These are phyloP conservation scores for Pterophyllum scalare DNA, from an alignment of 2,113 vertebrate genomes.

Conservation along the genomic window DNA sequence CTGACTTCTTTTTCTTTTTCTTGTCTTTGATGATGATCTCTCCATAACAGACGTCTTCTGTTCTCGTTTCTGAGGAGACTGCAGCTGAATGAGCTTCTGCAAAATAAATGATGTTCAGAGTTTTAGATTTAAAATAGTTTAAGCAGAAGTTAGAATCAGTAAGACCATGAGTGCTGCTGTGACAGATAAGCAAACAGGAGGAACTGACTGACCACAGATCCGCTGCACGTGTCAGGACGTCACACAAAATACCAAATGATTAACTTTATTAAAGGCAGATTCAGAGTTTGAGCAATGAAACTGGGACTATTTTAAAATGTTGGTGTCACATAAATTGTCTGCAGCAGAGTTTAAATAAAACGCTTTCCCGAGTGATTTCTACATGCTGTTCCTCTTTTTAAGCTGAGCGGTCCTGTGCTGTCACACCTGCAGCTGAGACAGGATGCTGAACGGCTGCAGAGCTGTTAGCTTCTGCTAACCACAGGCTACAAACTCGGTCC, in stretches of 20 bases:
- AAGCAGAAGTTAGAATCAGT: not conserved
- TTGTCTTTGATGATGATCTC: not conserved
- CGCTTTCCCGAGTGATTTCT: too few relatives aligned
- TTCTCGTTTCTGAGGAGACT: not conserved
- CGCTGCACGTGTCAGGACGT: accelerated
- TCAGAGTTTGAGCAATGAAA: accelerated
- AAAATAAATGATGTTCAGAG: accelerated
- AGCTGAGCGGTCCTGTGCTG: not conserved
- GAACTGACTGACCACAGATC: not conserved
- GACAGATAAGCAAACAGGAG: not conserved
- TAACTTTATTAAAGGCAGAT: not conserved
- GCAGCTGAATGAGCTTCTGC: accelerated
- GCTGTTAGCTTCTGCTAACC: not conserved
- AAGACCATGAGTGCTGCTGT: not conserved
- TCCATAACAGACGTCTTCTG: not conserved
- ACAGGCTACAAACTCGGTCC: not conserved
- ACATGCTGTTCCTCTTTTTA: not conserved
- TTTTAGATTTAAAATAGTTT: accelerated
- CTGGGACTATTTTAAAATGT: not conserved
- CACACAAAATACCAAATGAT: accelerated
- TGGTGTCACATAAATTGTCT: not conserved
- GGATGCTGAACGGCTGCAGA: not conserved
- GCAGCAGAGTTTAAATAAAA: not conserved
- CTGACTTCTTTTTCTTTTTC: not conserved
- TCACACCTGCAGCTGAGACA: not conserved